Base-by-base conservation (phyloP, 2,797 vertebrate genomes). In the Botia almorhae region DNA sequence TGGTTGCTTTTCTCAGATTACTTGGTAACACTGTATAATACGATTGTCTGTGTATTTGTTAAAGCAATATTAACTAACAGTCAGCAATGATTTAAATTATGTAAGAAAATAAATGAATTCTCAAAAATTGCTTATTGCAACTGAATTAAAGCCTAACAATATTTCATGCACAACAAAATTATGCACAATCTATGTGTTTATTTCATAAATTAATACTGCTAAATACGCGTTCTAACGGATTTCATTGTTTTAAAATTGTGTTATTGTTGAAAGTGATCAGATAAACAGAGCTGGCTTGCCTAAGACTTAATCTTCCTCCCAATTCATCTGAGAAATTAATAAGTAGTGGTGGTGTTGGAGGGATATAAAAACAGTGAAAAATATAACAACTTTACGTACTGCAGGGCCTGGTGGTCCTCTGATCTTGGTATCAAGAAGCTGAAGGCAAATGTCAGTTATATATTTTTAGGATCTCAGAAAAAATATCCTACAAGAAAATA, bases 371-470 rank as follows among this genome's bases (percentile, higher is more conserved):
- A 67, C 16, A 50, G 17, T 29, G 11, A 58, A 26, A 26, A 26
- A 26, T 26, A 26, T 26, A 26, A 17, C 36, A 21, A 16, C 12
- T 80, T 67, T 60, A 74, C 94, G 78, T 87, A 98, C 97, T 81
- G 81, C 89, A n/a, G 90, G 91, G 3, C 95, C 95, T 6, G 89
- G 48, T 2, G 93, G 90, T 89, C 94, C 94, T 85, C 93, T 91
- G 86, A 95, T 88, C 86, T 89, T 91, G 2, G 95, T 96, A 26
- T 89, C 84, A 77, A 94, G 83, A 51, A 95, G 84, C 96, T 98
- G 89, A 60, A 64, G 72, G 65, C 21, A 39, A 26, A 76, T 33
- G 51, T 11, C 6, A 7, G 65, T 33, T 67, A 64, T 17, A 3
- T 77, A 46, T 68, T 65, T 53, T 64, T 46, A 43, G 21, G 3